phyloP scores from a whole-genome alignment of 2,113 vertebrate genomes.

The Sceloporus tristichus region DNA sequence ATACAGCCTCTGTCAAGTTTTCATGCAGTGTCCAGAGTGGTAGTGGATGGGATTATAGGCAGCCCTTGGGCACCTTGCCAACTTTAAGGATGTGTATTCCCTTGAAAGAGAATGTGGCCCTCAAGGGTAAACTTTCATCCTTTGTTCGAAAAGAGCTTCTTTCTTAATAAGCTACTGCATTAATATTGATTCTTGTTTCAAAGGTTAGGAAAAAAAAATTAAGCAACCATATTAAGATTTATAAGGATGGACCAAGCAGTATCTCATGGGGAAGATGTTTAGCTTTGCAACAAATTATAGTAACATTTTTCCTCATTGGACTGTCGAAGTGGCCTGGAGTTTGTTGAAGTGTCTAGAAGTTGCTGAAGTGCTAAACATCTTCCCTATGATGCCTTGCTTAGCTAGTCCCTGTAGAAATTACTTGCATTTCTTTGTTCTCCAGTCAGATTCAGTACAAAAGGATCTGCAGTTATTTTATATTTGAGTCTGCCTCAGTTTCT shows the following conservation, averaged over 20 bases:
- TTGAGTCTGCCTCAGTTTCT: neutral
- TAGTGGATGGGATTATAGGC: too few relatives aligned
- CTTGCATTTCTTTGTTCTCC: neutral
- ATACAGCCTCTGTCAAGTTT: too few relatives aligned
- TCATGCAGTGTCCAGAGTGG: neutral
- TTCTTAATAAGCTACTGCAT: neutral
- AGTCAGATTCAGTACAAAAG: neutral
- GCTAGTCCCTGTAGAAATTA: neutral
- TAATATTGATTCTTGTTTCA: neutral
- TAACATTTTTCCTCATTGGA: neutral
- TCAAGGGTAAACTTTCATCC: neutral
- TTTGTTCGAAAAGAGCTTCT: neutral
- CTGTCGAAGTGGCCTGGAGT: neutral
- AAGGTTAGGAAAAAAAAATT: neutral
- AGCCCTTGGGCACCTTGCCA: neutral
- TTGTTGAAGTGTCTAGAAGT: neutral
- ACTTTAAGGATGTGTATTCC: too few relatives aligned
- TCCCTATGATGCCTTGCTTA: too few relatives aligned
- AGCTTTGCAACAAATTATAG: neutral
- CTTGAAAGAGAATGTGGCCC: neutral
- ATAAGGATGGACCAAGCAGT: neutral
- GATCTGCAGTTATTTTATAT: neutral
- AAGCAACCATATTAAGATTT: neutral
- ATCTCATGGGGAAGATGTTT: neutral
- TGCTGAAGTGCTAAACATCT: neutral